Evolutionary conservation across 2,888 invertebrate species (phyloP).

Genomic region (Autographa pulchrina): DNA sequence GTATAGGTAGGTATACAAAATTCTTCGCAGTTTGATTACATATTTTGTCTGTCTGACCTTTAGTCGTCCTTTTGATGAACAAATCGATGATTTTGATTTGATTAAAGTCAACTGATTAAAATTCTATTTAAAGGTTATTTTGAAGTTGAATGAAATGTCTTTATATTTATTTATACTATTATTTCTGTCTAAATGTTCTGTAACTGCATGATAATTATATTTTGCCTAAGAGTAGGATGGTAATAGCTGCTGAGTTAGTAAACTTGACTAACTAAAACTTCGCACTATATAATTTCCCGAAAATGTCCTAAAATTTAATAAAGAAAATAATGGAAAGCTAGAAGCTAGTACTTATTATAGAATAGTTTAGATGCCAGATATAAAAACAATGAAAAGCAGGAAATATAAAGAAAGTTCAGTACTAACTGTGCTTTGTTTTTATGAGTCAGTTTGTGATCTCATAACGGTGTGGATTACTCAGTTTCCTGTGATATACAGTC

Average conservation of each 20-base stretch:
- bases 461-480: constrained; percentile 31
- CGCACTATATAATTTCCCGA: too few relatives aligned
- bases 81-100: background rate
- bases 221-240: too few relatives aligned
- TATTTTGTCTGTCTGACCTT: background rate
- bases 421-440: constrained; percentile 16
- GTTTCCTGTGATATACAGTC: background rate
- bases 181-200: background rate
- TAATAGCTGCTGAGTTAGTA: too few relatives aligned
- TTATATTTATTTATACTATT: background rate
- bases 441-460: constrained; percentile 28
- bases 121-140: background rate
- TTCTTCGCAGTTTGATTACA: too few relatives aligned
- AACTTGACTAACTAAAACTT: too few relatives aligned
- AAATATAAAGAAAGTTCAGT: constrained; percentile 4
- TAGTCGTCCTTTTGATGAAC: background rate
- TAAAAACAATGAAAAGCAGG: background rate
- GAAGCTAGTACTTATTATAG: background rate
- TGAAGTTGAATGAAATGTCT: background rate
- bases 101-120: background rate
- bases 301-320: too few relatives aligned
- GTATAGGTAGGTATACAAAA: too few relatives aligned
- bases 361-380: background rate
- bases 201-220: too few relatives aligned
- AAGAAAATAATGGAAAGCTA: too few relatives aligned